Percentiles rank a stretch among this genome's conserved stretches.
phyloP scores from a whole-genome alignment of 2,888 invertebrate species.

The Masnerella sp. region DNA sequence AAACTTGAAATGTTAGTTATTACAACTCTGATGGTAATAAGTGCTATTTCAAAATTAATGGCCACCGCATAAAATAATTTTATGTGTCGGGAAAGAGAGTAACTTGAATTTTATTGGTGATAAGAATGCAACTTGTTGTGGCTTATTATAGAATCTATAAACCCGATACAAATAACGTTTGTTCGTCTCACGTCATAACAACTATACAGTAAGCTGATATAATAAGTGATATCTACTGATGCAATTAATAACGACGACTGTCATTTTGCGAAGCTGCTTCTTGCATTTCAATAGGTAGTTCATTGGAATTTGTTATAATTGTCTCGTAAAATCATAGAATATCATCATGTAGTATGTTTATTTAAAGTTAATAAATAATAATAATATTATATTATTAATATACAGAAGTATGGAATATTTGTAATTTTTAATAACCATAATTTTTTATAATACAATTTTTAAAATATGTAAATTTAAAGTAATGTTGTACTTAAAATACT shows the following conservation, averaged over 20 bases:
- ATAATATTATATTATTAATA: too few relatives aligned
- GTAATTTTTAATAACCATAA: not conserved
- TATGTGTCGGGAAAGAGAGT: too few relatives aligned
- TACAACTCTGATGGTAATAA: too few relatives aligned
- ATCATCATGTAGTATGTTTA: too few relatives aligned
- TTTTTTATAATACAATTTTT: not conserved
- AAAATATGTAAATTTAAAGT: too few relatives aligned
- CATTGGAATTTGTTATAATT: not conserved
- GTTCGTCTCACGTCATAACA: constrained; percentile 26
- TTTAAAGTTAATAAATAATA: too few relatives aligned
- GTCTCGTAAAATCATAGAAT: too few relatives aligned
- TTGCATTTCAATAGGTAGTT: constrained; percentile 14
- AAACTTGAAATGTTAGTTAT: too few relatives aligned
- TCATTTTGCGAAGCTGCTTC: constrained; percentile 10
- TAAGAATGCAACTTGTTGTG: constrained; percentile 1
- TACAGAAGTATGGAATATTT: not conserved
- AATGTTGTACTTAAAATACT: too few relatives aligned
- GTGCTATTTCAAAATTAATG: too few relatives aligned
- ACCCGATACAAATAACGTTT: constrained; percentile 7
- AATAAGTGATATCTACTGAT: constrained; percentile 31
- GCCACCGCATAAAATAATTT: too few relatives aligned
- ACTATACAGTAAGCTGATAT: constrained; percentile 29
- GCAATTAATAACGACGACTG: constrained; percentile 33
- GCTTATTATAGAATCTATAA: constrained; percentile 4
- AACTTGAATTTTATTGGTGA: not conserved